phyloP scores from a whole-genome alignment of 2,888 invertebrate species.

The Tuberolachnus salignus region DNA sequence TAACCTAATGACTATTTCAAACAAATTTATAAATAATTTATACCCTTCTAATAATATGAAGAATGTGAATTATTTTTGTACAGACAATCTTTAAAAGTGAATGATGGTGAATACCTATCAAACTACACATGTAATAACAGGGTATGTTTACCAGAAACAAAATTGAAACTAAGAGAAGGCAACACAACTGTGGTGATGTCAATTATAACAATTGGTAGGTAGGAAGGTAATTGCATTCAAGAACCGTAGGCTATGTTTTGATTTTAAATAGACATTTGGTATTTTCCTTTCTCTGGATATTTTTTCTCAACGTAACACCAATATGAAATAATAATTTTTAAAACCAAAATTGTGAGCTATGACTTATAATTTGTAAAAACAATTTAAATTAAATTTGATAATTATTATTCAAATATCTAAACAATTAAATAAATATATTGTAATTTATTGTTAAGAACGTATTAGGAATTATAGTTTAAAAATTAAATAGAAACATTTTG shows the following conservation, averaged over 20 bases:
- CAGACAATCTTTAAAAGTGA: constrained; percentile 5
- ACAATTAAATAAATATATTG: too few species aligned
- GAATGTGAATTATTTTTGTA: constrained; percentile 15
- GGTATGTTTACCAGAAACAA: constrained; percentile 25
- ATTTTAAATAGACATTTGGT: neutral
- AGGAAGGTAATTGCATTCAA: neutral
- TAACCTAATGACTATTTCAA: too few species aligned
- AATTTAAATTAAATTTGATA: neutral
- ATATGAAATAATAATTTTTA: constrained; percentile 14
- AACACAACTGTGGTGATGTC: constrained; percentile 15
- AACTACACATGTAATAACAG: constrained; percentile 30
- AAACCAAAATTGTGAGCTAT: neutral
- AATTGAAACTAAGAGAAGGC: constrained; percentile 39
- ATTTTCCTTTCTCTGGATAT: neutral
- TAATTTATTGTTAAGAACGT: neutral
- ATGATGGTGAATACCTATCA: constrained; percentile 16
- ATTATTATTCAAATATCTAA: too few species aligned
- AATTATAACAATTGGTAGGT: constrained; percentile 42
- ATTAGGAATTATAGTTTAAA: neutral
- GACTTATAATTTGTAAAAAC: neutral
- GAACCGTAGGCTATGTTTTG: constrained; percentile 29
- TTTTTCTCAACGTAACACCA: neutral
- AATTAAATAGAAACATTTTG: too few species aligned
- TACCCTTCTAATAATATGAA: neutral
- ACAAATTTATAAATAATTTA: too few species aligned